Evolutionary conservation across 2,888 invertebrate species (phyloP).

Genomic region (Kuschelorhynchus macadamiae): DNA sequence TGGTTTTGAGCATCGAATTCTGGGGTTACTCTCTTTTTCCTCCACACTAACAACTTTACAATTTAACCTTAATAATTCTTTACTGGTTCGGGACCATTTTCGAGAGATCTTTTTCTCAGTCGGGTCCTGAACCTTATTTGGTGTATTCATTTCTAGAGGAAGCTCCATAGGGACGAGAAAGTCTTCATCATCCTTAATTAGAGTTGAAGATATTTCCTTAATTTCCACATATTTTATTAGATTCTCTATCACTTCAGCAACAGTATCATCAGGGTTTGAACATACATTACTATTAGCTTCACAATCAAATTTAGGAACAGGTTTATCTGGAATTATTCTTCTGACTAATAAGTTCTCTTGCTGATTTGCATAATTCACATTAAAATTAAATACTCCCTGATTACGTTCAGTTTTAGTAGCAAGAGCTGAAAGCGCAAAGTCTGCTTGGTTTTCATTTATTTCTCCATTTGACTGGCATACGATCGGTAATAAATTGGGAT

Average conservation of each 20-base stretch:
- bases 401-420: no score
- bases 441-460: conserved; percentile 71
- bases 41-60: conserved; percentile 76
- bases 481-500: conserved; percentile 68
- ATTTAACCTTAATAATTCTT: conserved; percentile 70
- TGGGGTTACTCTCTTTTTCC: conserved; percentile 59
- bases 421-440: conserved; percentile 71
- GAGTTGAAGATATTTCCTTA: conserved; percentile 72
- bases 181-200: conserved; percentile 68
- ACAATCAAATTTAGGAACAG: background rate
- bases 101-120: background rate
- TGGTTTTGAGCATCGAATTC: conserved; percentile 70
- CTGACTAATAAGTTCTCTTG: conserved; percentile 73
- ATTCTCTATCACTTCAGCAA: conserved; percentile 68
- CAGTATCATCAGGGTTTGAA: conserved; percentile 18
- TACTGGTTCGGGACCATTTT: conserved; percentile 2
- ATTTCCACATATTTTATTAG: conserved; percentile 76
- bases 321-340: conserved; percentile 42
- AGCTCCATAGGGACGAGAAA: conserved; percentile 44
- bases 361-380: conserved; percentile 73
- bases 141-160: conserved; percentile 32
- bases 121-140: background rate
- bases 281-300: background rate
- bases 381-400: conserved; percentile 70
- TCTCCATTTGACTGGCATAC: conserved; percentile 67